Conservation (phyloP, 2,113 vertebrate genomes). For the Ivindomyrus marchei region DNA sequence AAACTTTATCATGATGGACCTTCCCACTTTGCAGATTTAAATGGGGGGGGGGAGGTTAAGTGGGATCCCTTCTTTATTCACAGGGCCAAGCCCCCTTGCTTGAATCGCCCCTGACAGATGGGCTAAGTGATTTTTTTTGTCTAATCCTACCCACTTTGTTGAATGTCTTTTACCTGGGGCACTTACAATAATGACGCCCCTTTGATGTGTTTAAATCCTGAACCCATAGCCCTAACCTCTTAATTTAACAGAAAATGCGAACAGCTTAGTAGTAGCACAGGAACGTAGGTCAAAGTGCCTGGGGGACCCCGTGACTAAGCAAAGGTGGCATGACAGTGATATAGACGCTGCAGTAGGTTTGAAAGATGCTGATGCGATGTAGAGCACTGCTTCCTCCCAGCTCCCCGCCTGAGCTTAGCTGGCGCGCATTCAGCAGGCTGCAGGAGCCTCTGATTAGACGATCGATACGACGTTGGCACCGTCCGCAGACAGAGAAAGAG, state of each 20-base stretch:
- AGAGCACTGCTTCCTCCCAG: background rate
- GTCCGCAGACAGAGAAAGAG: background rate
- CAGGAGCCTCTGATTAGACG: background rate
- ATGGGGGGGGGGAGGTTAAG: background rate
- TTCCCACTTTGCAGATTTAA: background rate
- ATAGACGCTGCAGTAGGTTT: background rate
- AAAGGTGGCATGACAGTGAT: background rate
- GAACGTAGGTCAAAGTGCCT: background rate
- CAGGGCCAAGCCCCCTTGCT: background rate
- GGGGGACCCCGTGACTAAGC: background rate
- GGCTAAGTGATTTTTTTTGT: background rate
- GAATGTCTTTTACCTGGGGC: background rate
- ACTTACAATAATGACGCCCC: background rate
- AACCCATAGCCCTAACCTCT: background rate
- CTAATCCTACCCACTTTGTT: background rate
- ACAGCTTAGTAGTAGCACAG: background rate
- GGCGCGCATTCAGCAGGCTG: background rate
- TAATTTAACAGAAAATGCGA: background rate
- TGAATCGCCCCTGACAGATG: background rate
- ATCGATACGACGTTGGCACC: background rate
- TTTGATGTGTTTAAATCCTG: background rate
- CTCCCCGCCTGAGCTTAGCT: background rate
- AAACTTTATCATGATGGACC: background rate
- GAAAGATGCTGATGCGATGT: background rate
- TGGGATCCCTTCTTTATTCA: background rate